These are phyloP conservation scores for Sabellastarte sp. DNA, from an alignment of 2,888 invertebrate genomes.

Conservation along the genomic window DNA sequence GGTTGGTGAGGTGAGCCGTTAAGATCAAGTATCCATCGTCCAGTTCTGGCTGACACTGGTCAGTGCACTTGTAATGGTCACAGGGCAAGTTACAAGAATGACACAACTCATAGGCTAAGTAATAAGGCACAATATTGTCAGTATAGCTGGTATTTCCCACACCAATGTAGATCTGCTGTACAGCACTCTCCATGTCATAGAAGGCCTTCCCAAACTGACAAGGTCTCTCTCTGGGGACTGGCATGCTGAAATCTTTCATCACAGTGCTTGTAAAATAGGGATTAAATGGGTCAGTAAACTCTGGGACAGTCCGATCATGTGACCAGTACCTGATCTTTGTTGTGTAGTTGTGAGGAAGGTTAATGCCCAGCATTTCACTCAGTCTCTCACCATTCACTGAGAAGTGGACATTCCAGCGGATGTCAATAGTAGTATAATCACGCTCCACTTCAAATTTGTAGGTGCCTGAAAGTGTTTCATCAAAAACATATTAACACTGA, in stretches of 20 bases:
- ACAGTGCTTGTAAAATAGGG: background rate
- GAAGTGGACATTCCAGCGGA: background rate
- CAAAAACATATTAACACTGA: too few relatives aligned
- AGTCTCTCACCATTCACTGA: background rate
- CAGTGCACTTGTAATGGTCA: constrained; percentile 3
- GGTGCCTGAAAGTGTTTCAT: too few relatives aligned
- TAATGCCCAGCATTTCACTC: background rate
- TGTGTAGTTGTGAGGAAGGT: background rate
- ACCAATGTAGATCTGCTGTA: constrained; percentile 3
- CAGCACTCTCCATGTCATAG: background rate
- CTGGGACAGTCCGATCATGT: background rate
- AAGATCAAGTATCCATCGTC: background rate
- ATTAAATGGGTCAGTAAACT: background rate
- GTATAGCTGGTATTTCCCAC: background rate
- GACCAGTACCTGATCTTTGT: background rate
- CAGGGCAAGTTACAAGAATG: constrained; percentile 6
- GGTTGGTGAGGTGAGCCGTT: background rate
- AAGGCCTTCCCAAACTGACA: background rate
- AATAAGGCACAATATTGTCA: constrained; percentile 10
- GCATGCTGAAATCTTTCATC: background rate
- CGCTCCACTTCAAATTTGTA: background rate
- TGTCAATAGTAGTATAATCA: background rate
- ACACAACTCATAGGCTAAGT: constrained; percentile 14
- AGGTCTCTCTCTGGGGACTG: background rate
- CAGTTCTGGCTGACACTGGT: constrained; percentile 16